These are phyloP conservation scores for Crepidodera aurea DNA, from an alignment of 2,888 invertebrate species.

Conservation along the genomic window DNA sequence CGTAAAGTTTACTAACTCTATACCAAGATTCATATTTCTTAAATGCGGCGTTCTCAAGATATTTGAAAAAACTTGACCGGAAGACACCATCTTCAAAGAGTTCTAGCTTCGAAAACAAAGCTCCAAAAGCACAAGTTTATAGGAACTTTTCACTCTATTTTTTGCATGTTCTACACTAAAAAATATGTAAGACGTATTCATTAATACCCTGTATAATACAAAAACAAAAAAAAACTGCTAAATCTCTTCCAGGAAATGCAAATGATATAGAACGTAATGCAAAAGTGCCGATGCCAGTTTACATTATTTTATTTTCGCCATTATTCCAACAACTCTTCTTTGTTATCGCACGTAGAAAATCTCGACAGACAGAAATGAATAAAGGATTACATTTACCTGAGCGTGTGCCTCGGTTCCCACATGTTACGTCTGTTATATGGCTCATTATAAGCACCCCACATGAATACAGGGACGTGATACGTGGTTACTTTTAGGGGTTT, in stretches of 20 bases:
- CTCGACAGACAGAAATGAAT: conserved; percentile 29
- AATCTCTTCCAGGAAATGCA: not conserved
- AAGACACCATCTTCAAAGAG: too few relatives aligned
- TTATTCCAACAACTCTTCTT: conserved; percentile 11
- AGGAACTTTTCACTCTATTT: too few relatives aligned
- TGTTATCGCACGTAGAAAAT: conserved; percentile 24
- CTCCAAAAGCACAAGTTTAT: too few relatives aligned
- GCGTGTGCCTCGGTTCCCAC: conserved; percentile 43
- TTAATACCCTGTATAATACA: too few relatives aligned
- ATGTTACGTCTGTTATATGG: conserved; percentile 42
- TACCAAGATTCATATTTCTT: too few relatives aligned
- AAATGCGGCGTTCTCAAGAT: too few relatives aligned
- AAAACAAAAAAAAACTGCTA: not conserved
- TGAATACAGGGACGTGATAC: conserved; percentile 22
- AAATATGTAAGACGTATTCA: too few relatives aligned
- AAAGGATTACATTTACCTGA: conserved; percentile 36
- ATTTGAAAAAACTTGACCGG: too few relatives aligned
- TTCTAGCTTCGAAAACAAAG: too few relatives aligned
- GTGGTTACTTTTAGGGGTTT: not conserved
- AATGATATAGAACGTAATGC: not conserved
- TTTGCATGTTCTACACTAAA: too few relatives aligned
- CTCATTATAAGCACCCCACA: conserved; percentile 33
- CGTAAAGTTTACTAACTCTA: too few relatives aligned
- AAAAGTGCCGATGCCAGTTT: not conserved
- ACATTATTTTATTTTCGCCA: not conserved